A percentile compares a stretch with the other conserved stretches of the same genome.
These are phyloP conservation scores for Nemurella pictetii DNA, from an alignment of 2,888 invertebrate species.

Conservation along the genomic window DNA sequence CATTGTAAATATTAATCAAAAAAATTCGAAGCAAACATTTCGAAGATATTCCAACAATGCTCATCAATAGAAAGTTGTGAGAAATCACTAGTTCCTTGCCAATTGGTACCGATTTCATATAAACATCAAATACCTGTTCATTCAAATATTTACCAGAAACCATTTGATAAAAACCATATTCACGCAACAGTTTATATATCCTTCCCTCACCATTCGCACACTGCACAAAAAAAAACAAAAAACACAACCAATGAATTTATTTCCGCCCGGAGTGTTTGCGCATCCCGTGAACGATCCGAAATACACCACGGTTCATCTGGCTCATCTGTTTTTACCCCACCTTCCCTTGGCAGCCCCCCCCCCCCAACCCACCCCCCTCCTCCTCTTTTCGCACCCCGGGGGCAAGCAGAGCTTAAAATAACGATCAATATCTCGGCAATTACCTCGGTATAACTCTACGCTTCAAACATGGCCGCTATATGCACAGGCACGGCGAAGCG, in stretches of 20 bases:
- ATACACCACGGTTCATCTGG: constrained; percentile 29
- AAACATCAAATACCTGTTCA: not conserved
- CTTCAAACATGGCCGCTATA: constrained; percentile 23
- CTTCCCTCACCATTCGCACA: not conserved
- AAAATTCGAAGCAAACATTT: not conserved
- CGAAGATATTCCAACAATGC: not conserved
- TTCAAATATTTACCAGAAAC: not conserved
- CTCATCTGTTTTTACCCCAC: constrained; percentile 16
- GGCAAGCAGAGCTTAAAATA: constrained; percentile 31
- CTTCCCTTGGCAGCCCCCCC: not conserved
- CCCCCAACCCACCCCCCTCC: not conserved
- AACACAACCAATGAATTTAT: not conserved
- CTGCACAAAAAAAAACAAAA: not conserved
- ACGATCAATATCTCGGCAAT: constrained; percentile 38
- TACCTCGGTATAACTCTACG: constrained; percentile 25
- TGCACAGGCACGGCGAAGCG: not conserved
- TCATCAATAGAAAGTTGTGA: not conserved
- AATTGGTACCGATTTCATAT: not conserved
- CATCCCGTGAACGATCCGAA: not conserved
- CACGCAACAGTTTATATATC: not conserved
- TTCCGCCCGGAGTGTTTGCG: not conserved
- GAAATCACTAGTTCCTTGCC: not conserved
- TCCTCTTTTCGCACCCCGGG: not conserved
- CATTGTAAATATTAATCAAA: no score
- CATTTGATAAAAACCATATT: not conserved